Evolutionary conservation across 2,113 vertebrate species (phyloP).

Genomic region (Ctenodactylus gundi): DNA sequence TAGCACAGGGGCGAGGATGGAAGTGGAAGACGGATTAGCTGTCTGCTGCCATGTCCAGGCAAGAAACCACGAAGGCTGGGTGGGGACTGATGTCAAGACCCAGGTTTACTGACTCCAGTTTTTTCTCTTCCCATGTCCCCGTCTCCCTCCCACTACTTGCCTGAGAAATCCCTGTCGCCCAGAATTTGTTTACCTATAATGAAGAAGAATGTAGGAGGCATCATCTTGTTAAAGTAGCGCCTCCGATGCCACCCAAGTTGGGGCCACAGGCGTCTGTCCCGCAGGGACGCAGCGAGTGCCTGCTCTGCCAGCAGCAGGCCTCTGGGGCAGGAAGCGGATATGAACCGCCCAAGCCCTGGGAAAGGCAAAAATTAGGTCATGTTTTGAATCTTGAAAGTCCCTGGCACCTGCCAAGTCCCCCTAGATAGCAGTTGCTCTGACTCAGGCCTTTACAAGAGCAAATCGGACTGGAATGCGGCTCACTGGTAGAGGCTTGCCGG

Average conservation of each 20-base stretch:
- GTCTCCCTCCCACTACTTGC: not conserved
- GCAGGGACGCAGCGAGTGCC: rapidly evolving
- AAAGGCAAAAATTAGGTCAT: not conserved
- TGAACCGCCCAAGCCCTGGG: not conserved
- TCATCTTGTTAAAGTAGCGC: not conserved
- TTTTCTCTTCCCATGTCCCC: not conserved
- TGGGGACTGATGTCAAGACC: not conserved
- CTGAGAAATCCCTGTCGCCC: not conserved
- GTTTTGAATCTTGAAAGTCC: not conserved
- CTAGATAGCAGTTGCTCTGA: rapidly evolving
- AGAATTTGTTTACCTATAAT: not conserved
- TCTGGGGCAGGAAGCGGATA: not conserved
- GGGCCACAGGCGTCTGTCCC: rapidly evolving
- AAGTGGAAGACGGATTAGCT: no score
- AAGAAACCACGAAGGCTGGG: rapidly evolving
- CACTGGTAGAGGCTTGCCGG: not conserved
- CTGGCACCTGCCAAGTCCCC: not conserved
- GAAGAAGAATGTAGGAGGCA: not conserved
- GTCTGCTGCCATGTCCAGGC: not conserved
- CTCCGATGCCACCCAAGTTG: no score
- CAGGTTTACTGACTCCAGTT: not conserved
- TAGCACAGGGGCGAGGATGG: rapidly evolving
- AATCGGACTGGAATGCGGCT: not conserved
- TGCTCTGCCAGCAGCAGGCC: not conserved
- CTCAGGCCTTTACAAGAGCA: not conserved